These are phyloP conservation scores for Pan paniscus DNA, from an alignment of 2,113 vertebrate genomes.

Conservation along the genomic window DNA sequence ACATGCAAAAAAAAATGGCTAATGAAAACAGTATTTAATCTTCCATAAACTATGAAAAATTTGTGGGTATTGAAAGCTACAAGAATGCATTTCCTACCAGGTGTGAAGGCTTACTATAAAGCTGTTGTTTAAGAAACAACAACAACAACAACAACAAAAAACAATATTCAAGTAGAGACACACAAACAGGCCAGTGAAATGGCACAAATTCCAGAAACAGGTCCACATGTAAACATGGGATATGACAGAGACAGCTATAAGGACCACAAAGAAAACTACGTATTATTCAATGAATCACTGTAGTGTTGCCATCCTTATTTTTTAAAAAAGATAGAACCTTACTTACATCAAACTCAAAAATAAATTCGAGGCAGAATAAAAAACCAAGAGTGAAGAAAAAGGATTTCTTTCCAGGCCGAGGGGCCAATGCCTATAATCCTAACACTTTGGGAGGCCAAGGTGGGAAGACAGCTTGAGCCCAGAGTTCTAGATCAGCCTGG, in stretches of 20 bases:
- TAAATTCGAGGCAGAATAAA: neutral
- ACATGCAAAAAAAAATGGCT: neutral
- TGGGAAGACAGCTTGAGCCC: no score
- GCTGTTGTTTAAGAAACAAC: no score
- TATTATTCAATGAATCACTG: neutral
- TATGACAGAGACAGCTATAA: neutral
- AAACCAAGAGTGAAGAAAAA: neutral
- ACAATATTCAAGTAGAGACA: neutral
- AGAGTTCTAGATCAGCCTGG: no score
- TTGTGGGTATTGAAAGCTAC: neutral
- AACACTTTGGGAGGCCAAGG: no score
- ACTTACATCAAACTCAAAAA: neutral
- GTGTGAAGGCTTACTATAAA: neutral
- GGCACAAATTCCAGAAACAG: neutral
- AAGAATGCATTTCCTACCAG: neutral
- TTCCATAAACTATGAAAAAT: neutral
- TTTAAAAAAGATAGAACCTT: neutral
- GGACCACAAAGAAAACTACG: neutral
- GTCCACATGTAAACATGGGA: neutral
- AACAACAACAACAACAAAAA: neutral
- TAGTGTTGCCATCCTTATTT: neutral
- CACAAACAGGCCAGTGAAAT: neutral
- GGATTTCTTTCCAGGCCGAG: neutral
- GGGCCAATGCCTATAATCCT: no score
- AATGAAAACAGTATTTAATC: neutral